Evolutionary conservation across 2,888 invertebrate genomes (phyloP).

Genomic region (Steinernema carpocapsae): DNA sequence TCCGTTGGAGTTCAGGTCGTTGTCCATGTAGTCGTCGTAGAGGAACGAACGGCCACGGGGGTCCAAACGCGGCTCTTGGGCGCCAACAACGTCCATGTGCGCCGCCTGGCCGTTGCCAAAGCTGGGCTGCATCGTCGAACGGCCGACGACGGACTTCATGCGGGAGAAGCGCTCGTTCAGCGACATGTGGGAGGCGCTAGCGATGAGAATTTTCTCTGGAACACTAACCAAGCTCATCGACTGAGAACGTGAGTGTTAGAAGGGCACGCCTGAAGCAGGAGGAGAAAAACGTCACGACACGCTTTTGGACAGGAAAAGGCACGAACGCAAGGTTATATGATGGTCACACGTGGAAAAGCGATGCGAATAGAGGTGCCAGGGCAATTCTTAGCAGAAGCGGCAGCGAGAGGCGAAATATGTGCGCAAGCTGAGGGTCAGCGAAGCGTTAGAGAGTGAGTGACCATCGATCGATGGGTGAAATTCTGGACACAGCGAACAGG

Average conservation of each 20-base stretch:
- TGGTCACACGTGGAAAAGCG: too few species aligned
- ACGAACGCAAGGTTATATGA: too few species aligned
- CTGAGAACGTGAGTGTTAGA: background rate
- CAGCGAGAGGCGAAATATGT: too few species aligned
- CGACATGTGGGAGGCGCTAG: background rate
- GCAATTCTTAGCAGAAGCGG: too few species aligned
- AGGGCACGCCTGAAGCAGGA: background rate
- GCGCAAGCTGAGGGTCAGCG: too few species aligned
- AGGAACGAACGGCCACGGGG: conserved; percentile 29
- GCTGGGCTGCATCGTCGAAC: background rate
- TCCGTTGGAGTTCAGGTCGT: conserved; percentile 23
- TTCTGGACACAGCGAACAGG: too few species aligned
- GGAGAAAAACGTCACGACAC: background rate
- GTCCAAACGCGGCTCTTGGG: background rate
- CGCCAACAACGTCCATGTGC: conserved; percentile 9
- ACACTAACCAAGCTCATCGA: background rate
- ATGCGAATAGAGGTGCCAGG: too few species aligned
- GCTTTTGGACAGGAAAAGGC: too few species aligned
- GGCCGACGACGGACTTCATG: conserved; percentile 16
- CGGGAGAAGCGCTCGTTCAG: conserved; percentile 19
- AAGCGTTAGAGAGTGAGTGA: too few species aligned
- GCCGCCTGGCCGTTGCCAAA: background rate
- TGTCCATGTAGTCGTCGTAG: conserved; percentile 34
- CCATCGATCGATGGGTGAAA: too few species aligned
- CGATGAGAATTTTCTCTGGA: background rate